Evolutionary conservation across 1,140 invertebrate genomes (phyloP).

Genomic region (Coenobita brevimanus): DNA sequence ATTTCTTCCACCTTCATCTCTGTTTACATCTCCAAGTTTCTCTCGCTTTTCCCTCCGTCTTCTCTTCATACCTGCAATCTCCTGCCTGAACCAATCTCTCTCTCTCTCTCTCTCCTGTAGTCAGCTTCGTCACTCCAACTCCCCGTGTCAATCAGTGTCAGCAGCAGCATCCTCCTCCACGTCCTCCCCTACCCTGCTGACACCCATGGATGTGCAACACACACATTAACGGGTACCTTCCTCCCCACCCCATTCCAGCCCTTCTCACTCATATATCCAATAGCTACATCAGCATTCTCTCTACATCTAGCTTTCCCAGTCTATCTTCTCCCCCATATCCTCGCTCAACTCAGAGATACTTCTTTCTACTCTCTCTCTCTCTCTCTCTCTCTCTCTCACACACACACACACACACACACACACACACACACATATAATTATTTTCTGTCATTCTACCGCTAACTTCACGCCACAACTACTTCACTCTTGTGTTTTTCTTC

Average conservation of each 20-base stretch:
- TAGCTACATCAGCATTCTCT: no score
- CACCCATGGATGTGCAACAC: not conserved
- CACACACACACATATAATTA: not conserved
- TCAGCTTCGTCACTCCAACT: not conserved
- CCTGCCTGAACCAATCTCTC: not conserved
- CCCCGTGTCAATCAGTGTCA: slow-evolving; percentile 42
- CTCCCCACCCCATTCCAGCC: not conserved
- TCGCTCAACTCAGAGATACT: not conserved
- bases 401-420: not conserved
- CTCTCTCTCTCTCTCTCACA: not conserved
- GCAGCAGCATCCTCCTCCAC: slow-evolving; percentile 4
- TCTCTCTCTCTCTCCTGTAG: not conserved
- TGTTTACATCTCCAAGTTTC: not conserved
- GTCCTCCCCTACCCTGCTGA: not conserved
- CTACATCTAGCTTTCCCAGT: no score
- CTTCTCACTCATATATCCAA: no score
- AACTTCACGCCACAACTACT: not conserved
- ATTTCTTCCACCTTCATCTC: not conserved
- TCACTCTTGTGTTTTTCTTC: not conserved
- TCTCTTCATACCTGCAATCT: not conserved
- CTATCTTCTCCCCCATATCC: not conserved
- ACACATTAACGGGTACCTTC: not conserved
- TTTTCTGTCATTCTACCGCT: not conserved
- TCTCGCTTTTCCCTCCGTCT: not conserved
- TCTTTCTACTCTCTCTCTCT: not conserved